Evolutionary conservation across 2,888 invertebrate species (phyloP).

Genomic region (Parnassius orleans): DNA sequence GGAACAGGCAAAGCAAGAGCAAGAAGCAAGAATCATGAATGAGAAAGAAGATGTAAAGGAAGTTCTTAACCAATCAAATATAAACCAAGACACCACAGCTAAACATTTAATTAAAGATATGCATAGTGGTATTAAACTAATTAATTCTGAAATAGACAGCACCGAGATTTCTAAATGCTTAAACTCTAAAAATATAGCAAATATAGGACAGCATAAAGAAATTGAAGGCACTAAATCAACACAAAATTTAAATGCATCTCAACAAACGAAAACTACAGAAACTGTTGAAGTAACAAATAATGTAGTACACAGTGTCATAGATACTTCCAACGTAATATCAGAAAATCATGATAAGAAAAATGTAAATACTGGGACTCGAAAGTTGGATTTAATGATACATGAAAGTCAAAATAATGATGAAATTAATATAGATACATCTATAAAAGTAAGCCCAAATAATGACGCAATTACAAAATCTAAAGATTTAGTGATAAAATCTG

Average conservation of each 20-base stretch:
- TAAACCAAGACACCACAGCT: too few species aligned
- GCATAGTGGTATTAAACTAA: neutral
- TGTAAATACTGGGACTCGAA: neutral
- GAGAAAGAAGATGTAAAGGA: constrained; percentile 8
- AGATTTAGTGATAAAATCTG: neutral
- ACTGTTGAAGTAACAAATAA: neutral
- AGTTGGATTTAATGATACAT: neutral
- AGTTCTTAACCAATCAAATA: too few species aligned
- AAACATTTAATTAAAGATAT: neutral
- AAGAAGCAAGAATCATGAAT: constrained; percentile 1
- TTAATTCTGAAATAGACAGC: neutral
- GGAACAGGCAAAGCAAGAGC: neutral
- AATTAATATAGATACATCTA: constrained; percentile 1
- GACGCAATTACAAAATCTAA: constrained; percentile 1
- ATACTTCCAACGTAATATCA: neutral
- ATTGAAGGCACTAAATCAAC: neutral
- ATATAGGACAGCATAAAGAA: neutral
- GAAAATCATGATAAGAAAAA: neutral
- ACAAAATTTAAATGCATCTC: neutral
- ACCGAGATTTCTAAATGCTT: neutral
- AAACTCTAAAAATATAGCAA: neutral
- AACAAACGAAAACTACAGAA: neutral
- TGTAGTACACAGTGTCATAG: neutral
- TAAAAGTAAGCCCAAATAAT: constrained; percentile 4
- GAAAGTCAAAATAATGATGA: constrained; percentile 1